Percentiles rank a stretch among this genome's conserved stretches.
Conservation (phyloP, 1,140 invertebrate genomes). For the Theocolax elegans region DNA sequence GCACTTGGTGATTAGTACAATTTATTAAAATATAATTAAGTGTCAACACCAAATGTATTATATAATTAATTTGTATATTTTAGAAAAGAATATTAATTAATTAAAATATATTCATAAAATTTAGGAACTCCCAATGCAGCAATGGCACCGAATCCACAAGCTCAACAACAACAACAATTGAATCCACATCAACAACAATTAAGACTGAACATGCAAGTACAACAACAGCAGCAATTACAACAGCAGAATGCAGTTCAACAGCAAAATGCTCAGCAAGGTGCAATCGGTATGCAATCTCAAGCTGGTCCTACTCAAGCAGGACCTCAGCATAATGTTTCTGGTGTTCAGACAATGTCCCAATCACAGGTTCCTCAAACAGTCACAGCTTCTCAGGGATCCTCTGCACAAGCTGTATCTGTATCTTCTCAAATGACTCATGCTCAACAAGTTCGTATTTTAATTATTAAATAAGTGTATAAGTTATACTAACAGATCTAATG, state of each 20-base stretch:
- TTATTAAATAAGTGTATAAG: neutral
- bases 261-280: slow-evolving; percentile 61
- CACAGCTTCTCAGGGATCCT: slow-evolving; percentile 53
- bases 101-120: slow-evolving; percentile 15
- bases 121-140: slow-evolving; percentile 54
- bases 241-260: slow-evolving; percentile 58
- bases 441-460: slow-evolving; percentile 49
- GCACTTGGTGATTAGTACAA: too few species aligned
- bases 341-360: slow-evolving; percentile 55
- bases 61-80: too few species aligned
- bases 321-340: slow-evolving; percentile 59
- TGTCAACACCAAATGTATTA: too few species aligned
- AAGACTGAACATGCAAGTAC: slow-evolving; percentile 36
- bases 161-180: slow-evolving; percentile 56
- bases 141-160: slow-evolving; percentile 63
- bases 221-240: slow-evolving; percentile 62
- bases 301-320: slow-evolving; percentile 47
- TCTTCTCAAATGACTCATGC: slow-evolving; percentile 55
- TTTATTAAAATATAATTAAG: too few species aligned
- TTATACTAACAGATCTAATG: too few species aligned
- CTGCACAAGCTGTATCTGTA: slow-evolving; percentile 49
- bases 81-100: too few species aligned
- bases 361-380: slow-evolving; percentile 61
- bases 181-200: slow-evolving; percentile 63
- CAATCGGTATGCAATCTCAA: slow-evolving; percentile 58